Evolutionary conservation across 2,888 invertebrate species (phyloP), one percentile per base, ranked within the genome.

Genomic region (Colostygia pectinataria): DNA sequence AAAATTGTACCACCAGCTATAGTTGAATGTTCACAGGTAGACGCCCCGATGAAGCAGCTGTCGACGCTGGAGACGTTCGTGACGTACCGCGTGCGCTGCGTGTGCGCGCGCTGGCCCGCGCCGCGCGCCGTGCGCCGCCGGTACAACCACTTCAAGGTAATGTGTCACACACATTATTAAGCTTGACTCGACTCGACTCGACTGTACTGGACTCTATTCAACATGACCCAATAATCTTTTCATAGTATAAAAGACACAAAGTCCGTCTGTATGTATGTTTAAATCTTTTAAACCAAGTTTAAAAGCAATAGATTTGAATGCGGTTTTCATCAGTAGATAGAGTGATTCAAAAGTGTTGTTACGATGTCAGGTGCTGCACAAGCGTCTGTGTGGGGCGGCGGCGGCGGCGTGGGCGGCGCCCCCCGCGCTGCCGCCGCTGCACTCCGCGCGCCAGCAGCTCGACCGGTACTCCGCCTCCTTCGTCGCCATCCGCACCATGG

Each of bases 281-380:
- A 93, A 94, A 94, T 94, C 94, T 93, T 93, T 93, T 93, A 93
- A 94, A 93, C 93, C 93, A 93, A 93, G 94, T 94, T 94, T 93
- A 93, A 94, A 93, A n/a, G n/a, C n/a, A n/a, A n/a, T n/a, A n/a
- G n/a, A n/a, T n/a, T n/a, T n/a, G n/a, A n/a, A n/a, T n/a, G n/a
- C n/a, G n/a, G n/a, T n/a, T n/a, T n/a, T n/a, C n/a, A n/a, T n/a
- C n/a, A n/a, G n/a, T n/a, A n/a, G n/a, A n/a, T n/a, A n/a, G n/a
- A n/a, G n/a, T n/a, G n/a, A n/a, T n/a, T n/a, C n/a, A n/a, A n/a
- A n/a, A n/a, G n/a, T n/a, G n/a, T n/a, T n/a, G n/a, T n/a, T n/a
- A n/a, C n/a, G n/a, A n/a, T n/a, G n/a, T n/a, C 54, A 89, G 88
- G 59, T 72, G 8, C 76, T 89, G 0, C 88, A 88, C 75, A 72